A percentile compares a stretch with the other conserved stretches of the same genome.
Evolutionary conservation across 2,113 vertebrate species (phyloP).

Genomic region (Cyphomyrus plagiostoma): DNA sequence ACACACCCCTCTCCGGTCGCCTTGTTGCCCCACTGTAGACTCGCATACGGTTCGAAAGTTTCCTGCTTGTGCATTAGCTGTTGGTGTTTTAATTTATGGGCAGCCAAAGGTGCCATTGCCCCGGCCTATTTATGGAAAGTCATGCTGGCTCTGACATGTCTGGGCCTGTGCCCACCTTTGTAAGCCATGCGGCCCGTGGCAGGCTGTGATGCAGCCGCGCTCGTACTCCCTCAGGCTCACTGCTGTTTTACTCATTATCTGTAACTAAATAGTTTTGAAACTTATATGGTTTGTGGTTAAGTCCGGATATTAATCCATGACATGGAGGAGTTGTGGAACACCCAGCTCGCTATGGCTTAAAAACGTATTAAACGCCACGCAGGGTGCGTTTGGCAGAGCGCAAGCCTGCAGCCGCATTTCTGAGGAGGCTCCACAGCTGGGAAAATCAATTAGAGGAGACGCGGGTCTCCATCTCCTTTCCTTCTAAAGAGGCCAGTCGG

Average conservation of each 20-base stretch:
- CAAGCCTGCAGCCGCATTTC: slow-evolving; percentile 8
- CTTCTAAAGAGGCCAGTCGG: slow-evolving; percentile 1
- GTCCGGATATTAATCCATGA: slow-evolving; percentile 25
- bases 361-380: slow-evolving; percentile 26
- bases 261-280: slow-evolving; percentile 28
- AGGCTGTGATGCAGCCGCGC: neutral
- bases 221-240: neutral
- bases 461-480: neutral
- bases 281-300: slow-evolving; percentile 20
- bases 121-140: slow-evolving; percentile 14
- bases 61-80: neutral
- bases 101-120: neutral
- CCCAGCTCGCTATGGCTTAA: slow-evolving; percentile 22
- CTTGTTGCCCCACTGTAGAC: neutral
- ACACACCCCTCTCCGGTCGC: neutral
- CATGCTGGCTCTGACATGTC: neutral
- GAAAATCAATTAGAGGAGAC: slow-evolving; percentile 37
- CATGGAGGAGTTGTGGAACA: neutral
- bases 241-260: slow-evolving; percentile 37
- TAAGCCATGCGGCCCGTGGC: neutral
- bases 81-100: neutral
- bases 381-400: slow-evolving; percentile 18
- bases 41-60: neutral
- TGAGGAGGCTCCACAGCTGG: slow-evolving; percentile 24
- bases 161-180: neutral